Percentiles rank a stretch among this genome's conserved stretches.
These are phyloP conservation scores for Agrypnia vestita DNA, from an alignment of 1,140 invertebrate species.

Conservation along the genomic window DNA sequence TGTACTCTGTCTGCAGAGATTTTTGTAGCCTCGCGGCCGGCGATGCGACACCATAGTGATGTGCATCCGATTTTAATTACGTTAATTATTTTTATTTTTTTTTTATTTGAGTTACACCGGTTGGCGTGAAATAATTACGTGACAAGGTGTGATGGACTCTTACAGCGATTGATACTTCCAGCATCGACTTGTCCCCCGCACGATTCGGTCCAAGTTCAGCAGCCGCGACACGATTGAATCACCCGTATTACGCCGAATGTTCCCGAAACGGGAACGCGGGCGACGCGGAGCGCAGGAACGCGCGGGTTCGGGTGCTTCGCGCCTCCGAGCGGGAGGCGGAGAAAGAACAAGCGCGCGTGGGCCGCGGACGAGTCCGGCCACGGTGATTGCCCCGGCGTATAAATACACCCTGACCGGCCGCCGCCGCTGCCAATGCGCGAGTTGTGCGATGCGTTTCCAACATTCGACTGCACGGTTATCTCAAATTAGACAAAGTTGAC, in stretches of 20 bases:
- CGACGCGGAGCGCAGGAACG: background rate
- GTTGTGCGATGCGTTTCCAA: background rate
- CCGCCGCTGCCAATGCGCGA: background rate
- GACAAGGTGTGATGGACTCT: too few relatives aligned
- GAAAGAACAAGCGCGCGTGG: background rate
- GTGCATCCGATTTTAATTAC: too few relatives aligned
- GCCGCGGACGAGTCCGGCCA: background rate
- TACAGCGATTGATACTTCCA: too few relatives aligned
- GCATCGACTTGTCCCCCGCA: too few relatives aligned
- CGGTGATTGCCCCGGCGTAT: slow-evolving; percentile 12
- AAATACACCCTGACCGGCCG: background rate
- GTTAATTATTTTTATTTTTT: too few relatives aligned
- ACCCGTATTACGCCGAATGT: background rate
- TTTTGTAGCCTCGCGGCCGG: too few relatives aligned
- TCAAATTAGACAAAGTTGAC: too few relatives aligned
- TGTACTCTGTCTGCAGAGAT: too few relatives aligned
- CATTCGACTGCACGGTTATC: background rate
- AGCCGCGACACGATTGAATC: background rate
- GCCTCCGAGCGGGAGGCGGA: background rate
- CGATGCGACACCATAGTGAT: too few relatives aligned
- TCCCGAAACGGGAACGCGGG: background rate
- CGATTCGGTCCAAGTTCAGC: too few relatives aligned
- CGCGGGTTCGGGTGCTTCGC: background rate
- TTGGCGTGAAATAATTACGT: too few relatives aligned
- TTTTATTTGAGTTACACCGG: too few relatives aligned